phyloP scores from a whole-genome alignment of 1,140 invertebrate genomes.

The Cotesia chilonis region DNA sequence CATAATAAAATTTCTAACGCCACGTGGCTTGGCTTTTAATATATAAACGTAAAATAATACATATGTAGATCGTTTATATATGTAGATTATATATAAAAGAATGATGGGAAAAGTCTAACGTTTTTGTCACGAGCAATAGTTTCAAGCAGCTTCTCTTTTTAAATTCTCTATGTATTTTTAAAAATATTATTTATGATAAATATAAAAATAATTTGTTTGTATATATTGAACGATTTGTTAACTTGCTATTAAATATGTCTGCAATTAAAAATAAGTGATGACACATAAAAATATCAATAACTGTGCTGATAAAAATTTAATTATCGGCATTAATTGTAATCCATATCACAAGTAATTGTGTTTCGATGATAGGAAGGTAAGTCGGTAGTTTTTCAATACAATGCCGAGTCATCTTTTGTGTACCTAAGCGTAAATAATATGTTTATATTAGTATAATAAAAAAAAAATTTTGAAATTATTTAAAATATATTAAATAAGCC shows the following conservation, averaged over 20 bases:
- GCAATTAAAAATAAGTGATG: not conserved
- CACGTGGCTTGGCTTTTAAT: too few relatives aligned
- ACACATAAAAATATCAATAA: not conserved
- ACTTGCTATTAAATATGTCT: not conserved
- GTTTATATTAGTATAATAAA: too few relatives aligned
- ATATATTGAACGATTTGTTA: not conserved
- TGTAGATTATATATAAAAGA: not conserved
- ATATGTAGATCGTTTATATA: not conserved
- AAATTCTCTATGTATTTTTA: not conserved
- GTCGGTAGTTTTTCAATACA: not conserved
- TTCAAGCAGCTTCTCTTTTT: not conserved
- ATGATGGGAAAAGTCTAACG: slow-evolving; percentile 4
- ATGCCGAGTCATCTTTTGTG: too few relatives aligned
- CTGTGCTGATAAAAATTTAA: not conserved
- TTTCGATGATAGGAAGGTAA: not conserved
- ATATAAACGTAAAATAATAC: too few relatives aligned
- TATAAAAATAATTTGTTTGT: too few relatives aligned
- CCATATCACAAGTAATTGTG: too few relatives aligned
- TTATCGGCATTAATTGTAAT: not conserved
- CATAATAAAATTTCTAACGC: too few relatives aligned
- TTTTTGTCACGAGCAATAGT: slow-evolving; percentile 19
- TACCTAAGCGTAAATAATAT: too few relatives aligned
- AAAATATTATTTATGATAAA: not conserved
- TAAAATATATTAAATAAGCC: too few relatives aligned
- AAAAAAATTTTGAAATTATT: too few relatives aligned